phyloP scores from a whole-genome alignment of 2,888 invertebrate genomes.

The Argyra leucocephala region DNA sequence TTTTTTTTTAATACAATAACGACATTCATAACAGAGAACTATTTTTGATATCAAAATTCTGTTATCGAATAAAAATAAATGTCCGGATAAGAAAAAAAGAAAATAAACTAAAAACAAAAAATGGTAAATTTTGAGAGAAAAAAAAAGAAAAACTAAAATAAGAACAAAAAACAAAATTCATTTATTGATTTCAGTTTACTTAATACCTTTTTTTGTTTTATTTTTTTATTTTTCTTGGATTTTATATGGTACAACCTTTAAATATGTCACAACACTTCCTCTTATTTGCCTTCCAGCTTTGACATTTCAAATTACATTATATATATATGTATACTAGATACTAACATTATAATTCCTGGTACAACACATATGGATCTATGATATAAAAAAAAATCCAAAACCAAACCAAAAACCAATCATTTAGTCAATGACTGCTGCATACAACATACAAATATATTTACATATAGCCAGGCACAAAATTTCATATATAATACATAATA shows the following conservation, averaged over 20 bases:
- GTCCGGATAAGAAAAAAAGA: not conserved
- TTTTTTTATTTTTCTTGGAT: not conserved
- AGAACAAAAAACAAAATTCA: not conserved
- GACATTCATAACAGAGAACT: too few species aligned
- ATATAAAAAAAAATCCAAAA: not conserved
- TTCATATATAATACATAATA: too few species aligned
- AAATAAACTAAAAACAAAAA: not conserved
- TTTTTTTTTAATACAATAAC: not conserved
- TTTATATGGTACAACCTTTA: not conserved
- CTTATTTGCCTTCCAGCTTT: not conserved
- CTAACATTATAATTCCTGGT: too few species aligned
- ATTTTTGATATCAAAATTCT: not conserved
- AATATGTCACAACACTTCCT: slow-evolving; percentile 3
- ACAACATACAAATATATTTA: too few species aligned
- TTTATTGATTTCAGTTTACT: not conserved
- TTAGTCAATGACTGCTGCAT: not conserved
- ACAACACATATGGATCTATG: too few species aligned
- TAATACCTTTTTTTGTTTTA: not conserved
- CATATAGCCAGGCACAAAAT: too few species aligned
- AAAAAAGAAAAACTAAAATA: too few species aligned
- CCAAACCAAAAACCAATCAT: slow-evolving; percentile 1
- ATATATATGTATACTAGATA: not conserved
- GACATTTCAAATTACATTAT: not conserved
- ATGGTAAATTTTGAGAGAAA: too few species aligned
- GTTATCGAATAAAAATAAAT: not conserved